These are phyloP conservation scores for Philypnodon macrostomus DNA, from an alignment of 2,797 vertebrate genomes.

Conservation along the genomic window DNA sequence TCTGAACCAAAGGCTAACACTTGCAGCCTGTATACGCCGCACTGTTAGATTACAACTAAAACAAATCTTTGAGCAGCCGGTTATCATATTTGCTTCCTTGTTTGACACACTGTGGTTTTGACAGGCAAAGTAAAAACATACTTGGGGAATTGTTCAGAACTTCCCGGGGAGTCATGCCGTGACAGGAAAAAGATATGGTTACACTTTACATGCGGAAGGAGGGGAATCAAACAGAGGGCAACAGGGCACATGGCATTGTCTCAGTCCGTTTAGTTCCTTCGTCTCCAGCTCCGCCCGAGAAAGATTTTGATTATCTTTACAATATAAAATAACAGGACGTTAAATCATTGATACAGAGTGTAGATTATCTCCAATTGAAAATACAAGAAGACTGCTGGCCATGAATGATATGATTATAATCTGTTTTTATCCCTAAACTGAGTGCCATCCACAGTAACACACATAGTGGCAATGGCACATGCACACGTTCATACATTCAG, in stretches of 20 bases:
- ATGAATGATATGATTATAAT: no score
- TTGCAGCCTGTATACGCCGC: slow-evolving; percentile 13
- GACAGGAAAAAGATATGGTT: slow-evolving; percentile 7
- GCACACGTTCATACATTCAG: no score
- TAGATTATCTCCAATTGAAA: no score
- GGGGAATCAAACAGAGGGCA: slow-evolving; percentile 1
- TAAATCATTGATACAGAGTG: not conserved
- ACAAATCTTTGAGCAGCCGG: slow-evolving; percentile 15
- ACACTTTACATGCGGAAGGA: slow-evolving; percentile 1
- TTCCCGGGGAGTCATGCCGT: slow-evolving; percentile 14
- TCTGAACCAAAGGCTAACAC: slow-evolving; percentile 35
- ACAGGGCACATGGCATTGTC: not conserved
- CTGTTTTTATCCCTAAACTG: no score
- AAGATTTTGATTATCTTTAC: not conserved
- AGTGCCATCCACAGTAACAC: no score
- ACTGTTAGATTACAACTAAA: slow-evolving; percentile 13
- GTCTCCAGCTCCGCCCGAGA: not conserved
- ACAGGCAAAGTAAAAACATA: slow-evolving; percentile 34
- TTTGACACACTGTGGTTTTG: slow-evolving; percentile 19
- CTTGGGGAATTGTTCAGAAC: slow-evolving; percentile 4
- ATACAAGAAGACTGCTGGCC: no score
- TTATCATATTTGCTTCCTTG: slow-evolving; percentile 22
- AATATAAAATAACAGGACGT: not conserved
- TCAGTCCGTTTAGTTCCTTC: not conserved
- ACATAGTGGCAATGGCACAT: no score